Evolutionary conservation across 2,888 invertebrate species (phyloP).

Genomic region (Suillia variegata): DNA sequence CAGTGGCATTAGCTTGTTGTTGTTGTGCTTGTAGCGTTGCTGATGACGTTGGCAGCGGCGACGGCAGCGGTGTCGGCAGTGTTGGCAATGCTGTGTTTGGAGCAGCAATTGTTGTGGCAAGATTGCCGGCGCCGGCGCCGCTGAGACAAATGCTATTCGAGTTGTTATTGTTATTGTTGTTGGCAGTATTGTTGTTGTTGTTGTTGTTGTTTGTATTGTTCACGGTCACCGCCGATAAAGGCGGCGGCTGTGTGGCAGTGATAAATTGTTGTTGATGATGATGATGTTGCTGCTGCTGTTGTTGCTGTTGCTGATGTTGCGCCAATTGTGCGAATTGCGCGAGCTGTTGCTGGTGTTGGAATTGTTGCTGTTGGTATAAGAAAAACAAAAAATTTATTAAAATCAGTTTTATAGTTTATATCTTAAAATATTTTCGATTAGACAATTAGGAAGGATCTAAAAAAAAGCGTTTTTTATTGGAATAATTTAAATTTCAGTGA

Average conservation of each 20-base stretch:
- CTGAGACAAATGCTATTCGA: conserved; percentile 37
- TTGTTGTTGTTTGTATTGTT: conserved; percentile 18
- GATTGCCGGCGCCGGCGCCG: conserved; percentile 19
- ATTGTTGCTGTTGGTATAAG: conserved; percentile 28
- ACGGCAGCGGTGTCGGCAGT: neutral
- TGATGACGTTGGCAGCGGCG: conserved; percentile 12
- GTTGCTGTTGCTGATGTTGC: conserved; percentile 36
- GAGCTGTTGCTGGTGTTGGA: conserved; percentile 42
- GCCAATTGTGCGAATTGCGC: conserved; percentile 42
- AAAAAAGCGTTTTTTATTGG: too few relatives aligned
- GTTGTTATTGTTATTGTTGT: conserved; percentile 32
- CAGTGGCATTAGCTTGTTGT: conserved; percentile 25
- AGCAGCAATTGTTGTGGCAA: conserved; percentile 15
- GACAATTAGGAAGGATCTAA: too few relatives aligned
- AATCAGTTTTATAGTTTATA: too few relatives aligned
- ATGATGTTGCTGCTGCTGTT: conserved; percentile 31
- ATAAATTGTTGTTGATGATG: conserved; percentile 38
- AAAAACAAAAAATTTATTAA: too few relatives aligned
- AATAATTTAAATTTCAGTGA: too few relatives aligned
- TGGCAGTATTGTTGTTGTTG: conserved; percentile 26
- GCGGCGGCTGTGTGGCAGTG: conserved; percentile 52
- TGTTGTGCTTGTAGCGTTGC: too few relatives aligned
- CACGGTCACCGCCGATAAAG: conserved; percentile 42
- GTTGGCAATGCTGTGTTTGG: conserved; percentile 35
- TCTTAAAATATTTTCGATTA: too few relatives aligned